These are phyloP conservation scores for Hirundo rustica DNA, from an alignment of 2,797 vertebrate species.

Conservation along the genomic window DNA sequence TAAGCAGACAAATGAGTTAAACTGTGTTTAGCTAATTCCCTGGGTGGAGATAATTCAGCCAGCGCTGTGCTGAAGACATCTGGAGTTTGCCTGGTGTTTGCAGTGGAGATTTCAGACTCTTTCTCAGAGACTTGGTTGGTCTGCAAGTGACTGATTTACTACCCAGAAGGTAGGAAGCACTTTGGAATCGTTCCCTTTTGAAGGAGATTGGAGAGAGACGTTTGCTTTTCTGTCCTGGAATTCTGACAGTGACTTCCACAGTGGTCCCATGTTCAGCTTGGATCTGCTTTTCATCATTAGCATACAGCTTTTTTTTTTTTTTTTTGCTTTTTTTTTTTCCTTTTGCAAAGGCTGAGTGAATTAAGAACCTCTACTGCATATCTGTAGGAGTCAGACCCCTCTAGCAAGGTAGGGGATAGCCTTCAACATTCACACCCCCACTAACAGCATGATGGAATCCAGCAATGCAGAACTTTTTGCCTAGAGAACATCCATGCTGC, in stretches of 20 bases:
- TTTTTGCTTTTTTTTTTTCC: too few species aligned
- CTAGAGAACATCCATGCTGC: background rate
- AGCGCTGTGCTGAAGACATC: background rate
- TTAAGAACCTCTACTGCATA: background rate
- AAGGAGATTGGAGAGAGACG: background rate
- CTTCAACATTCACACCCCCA: background rate
- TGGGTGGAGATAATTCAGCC: background rate
- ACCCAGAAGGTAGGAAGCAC: background rate
- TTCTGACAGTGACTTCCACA: background rate
- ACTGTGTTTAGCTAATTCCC: background rate
- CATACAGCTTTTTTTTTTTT: background rate
- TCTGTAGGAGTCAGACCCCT: background rate
- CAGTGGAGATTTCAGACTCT: background rate
- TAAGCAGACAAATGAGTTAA: background rate
- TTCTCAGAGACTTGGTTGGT: background rate
- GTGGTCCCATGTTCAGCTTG: background rate
- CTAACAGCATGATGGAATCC: background rate
- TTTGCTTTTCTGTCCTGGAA: background rate
- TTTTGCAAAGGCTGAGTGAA: background rate
- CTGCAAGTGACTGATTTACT: background rate
- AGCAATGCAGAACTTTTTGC: background rate
- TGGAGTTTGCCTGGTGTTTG: background rate
- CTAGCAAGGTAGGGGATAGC: background rate
- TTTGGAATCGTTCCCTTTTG: background rate
- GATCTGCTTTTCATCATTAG: background rate